Base-by-base conservation (phyloP, 1,140 invertebrate species). In the Hyphantria cunea region DNA sequence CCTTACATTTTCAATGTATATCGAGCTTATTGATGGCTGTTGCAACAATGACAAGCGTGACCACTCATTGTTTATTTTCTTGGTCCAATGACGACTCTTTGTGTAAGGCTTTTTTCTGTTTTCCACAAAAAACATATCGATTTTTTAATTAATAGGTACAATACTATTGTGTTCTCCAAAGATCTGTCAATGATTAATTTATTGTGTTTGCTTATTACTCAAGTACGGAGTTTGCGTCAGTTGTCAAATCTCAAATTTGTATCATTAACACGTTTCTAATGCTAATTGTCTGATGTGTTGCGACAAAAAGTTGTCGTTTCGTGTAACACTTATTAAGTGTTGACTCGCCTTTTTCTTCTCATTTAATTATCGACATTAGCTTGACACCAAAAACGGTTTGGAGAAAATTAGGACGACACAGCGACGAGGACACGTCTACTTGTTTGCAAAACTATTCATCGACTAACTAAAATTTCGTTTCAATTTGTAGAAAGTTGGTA, bases 351-450 rank as follows among this genome's bases (percentile, higher is more conserved):
- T 83, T 80, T 86, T 81, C 74, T 78, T 78, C 78, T 86, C 86
- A 88, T 88, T 86, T 89, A 86, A 90, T 90, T 90, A 90, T 84
- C 86, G 65, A 68, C 70, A 81, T 87, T 86, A 81, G 76, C 59
- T 69, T 75, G 84, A 84, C 83, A 86, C 80, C 72, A 72, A 82
- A 80, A 71, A 74, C 65, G 72, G 72, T 54, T 50, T 42, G 48
- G 32, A 32, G 11, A 14, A 72, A 76, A 76, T 75, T 68, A 75
- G 70, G 39, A 54, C 55, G 42, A 53, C 34, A 61, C 66, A 59
- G 54, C 61, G 39, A 66, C 53, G 51, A 56, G 48, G 55, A 68
- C 45, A 64, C 58, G 64, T 58, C 61, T 41, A 41, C 59, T 70
- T 82, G 78, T 84, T 82, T 78, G 78, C 76, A 68, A 78, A 82